Base-by-base conservation (phyloP, 2,797 vertebrate species). In the Amazona finschi region DNA sequence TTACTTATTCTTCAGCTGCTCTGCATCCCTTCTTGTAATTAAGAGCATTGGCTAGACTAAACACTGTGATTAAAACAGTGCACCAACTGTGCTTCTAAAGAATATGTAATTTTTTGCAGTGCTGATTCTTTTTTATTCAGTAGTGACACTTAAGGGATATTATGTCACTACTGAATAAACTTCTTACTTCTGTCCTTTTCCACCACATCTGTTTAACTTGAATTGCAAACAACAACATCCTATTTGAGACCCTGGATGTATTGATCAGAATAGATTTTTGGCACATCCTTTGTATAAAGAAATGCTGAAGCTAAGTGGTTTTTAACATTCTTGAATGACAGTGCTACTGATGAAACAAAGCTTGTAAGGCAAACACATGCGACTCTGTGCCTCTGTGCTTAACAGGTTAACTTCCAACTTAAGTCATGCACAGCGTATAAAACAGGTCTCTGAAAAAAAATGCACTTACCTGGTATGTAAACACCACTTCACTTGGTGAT, bases 401-500 rank as follows among this genome's bases (percentile, higher is more conserved):
- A 75, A 84, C 17, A 62, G 31, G 53, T 36, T 62, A 90, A 85
- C 31, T 69, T 55, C 53, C 53, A 76, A 71, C 25, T 85, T 47
- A 43, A 89, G 15, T 53, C 31, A 76, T 10, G 39, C 3, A 65
- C 9, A 25, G 65, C 9, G 20, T 38, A 66, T 73, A 87, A 89
- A 53, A 22, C 2, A 62, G 25, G 6, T 62, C 27, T 76, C 33
- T 62, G 44, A 66, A 89, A 96, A 36, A 58, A 81, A 64, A 90
- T 31, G 30, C 25, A 50, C 98, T 98, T 96, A 99, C 99, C 98
- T 98, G 98, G 97, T 99, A 99, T 38, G 98, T 99, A 95, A 98
- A 98, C 39, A 89, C 96, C 97, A 99, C 94, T 4, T 74, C 60
- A 91, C 79, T 44, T 36, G 96, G 89, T 2, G 99, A 99, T 19